phyloP scores from a whole-genome alignment of 2,888 invertebrate species.

The Parnassius apollo region DNA sequence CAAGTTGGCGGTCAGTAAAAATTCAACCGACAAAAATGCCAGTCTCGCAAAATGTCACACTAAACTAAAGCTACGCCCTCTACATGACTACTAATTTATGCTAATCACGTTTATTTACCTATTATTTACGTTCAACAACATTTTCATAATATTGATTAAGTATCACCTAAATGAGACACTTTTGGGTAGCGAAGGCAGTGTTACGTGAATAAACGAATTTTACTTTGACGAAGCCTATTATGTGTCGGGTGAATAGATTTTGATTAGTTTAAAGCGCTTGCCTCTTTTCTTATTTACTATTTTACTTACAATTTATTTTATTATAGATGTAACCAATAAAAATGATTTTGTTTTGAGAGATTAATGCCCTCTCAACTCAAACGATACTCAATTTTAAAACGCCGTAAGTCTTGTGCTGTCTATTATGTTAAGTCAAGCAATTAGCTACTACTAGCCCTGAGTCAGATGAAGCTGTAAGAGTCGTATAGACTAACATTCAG shows the following conservation, averaged over 20 bases:
- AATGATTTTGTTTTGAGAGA: no score
- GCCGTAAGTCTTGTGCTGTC: no score
- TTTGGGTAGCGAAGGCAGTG: conserved; percentile 34
- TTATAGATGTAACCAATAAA: no score
- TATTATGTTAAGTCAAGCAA: no score
- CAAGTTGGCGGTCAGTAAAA: not conserved
- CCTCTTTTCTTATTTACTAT: not conserved
- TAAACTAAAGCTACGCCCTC: conserved; percentile 34
- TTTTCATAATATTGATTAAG: conserved; percentile 30
- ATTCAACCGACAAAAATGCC: conserved; percentile 13
- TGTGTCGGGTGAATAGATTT: conserved; percentile 11
- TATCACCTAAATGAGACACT: conserved; percentile 35
- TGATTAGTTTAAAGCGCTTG: conserved; percentile 3
- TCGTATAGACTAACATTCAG: no score
- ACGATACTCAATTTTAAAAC: no score
- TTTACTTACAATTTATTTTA: not conserved
- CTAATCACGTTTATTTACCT: conserved; percentile 38
- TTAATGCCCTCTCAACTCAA: no score
- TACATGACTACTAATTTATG: conserved; percentile 39
- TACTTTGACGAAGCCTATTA: conserved; percentile 3
- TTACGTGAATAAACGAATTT: conserved; percentile 19
- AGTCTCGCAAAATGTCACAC: conserved; percentile 17
- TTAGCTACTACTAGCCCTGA: no score
- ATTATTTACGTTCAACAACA: conserved; percentile 42
- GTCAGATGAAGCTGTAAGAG: no score